These are phyloP conservation scores for Solea solea DNA, from an alignment of 2,113 vertebrate species.

Conservation along the genomic window DNA sequence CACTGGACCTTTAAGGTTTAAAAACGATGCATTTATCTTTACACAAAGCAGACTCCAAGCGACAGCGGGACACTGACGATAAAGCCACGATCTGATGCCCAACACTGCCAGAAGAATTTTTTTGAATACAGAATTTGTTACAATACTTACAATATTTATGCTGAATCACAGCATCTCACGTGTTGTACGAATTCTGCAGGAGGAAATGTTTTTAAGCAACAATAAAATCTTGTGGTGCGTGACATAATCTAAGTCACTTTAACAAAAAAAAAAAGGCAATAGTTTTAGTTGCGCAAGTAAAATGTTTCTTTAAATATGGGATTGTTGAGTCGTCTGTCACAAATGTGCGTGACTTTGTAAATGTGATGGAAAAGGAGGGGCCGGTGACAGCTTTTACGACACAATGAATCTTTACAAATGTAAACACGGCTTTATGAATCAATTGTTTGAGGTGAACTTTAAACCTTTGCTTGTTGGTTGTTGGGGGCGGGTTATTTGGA, in stretches of 20 bases:
- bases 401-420: slow-evolving; percentile 13
- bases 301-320: too few relatives aligned
- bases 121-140: too few relatives aligned
- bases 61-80: slow-evolving; percentile 3
- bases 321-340: background rate
- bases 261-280: background rate
- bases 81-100: slow-evolving; percentile 10
- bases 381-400: slow-evolving; percentile 1
- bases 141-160: slow-evolving; percentile 24
- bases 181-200: slow-evolving; percentile 49
- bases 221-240: background rate
- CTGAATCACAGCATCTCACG: slow-evolving; percentile 29
- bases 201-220: slow-evolving; percentile 15
- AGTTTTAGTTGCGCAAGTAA: too few relatives aligned
- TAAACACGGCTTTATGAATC: slow-evolving; percentile 1
- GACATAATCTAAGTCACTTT: background rate
- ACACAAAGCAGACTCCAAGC: too few relatives aligned
- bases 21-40: too few relatives aligned
- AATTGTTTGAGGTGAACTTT: background rate
- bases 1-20: too few relatives aligned
- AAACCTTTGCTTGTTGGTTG: slow-evolving; percentile 2
- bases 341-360: background rate
- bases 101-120: slow-evolving; percentile 6
- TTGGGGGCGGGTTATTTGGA: slow-evolving; percentile 8
- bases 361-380: slow-evolving; percentile 13